These are phyloP conservation scores for Heliconius hortense DNA, from an alignment of 2,888 invertebrate species.

Conservation along the genomic window DNA sequence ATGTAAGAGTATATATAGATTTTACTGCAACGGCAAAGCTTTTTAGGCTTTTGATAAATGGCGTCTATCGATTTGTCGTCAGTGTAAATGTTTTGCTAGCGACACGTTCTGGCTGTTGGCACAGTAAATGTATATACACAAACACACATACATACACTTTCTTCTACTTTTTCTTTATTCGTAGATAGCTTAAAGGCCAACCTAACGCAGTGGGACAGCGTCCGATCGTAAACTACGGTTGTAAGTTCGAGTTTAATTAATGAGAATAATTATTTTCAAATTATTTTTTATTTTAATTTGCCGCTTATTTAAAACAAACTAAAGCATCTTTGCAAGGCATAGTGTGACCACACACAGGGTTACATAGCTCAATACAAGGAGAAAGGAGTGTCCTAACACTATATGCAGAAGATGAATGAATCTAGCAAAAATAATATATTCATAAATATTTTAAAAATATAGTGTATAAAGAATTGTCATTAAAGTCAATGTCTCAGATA, in stretches of 20 bases:
- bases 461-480: background rate
- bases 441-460: background rate
- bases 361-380: background rate
- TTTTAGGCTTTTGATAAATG: constrained; percentile 13
- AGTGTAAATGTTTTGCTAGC: background rate
- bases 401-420: background rate
- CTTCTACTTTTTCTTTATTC: background rate
- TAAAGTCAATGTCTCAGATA: background rate
- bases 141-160: no score
- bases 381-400: background rate
- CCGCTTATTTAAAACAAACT: no score
- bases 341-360: background rate
- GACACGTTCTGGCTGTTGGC: background rate
- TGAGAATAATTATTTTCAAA: no score
- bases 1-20: background rate
- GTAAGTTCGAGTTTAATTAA: background rate
- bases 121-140: background rate
- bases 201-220: background rate
- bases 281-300: no score
- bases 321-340: no score
- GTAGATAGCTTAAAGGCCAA: no score
- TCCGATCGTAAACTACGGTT: background rate
- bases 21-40: no score
- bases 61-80: background rate
- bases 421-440: background rate